Percentiles rank a stretch among this genome's conserved stretches.
Conservation (phyloP, 2,888 invertebrate genomes). For the Apocheima hispidaria region DNA sequence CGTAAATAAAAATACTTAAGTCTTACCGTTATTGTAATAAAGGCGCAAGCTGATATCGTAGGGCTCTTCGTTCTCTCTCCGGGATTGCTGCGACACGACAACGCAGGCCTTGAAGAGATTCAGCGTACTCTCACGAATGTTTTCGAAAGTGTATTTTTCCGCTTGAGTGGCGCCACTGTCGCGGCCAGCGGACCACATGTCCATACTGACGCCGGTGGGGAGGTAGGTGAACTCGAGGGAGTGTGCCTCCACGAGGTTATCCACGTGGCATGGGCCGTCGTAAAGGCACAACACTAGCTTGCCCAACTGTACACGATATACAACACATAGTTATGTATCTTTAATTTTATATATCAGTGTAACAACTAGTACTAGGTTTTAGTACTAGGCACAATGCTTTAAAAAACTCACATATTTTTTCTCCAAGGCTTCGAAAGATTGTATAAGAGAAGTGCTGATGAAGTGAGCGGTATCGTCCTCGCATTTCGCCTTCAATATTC, state of each 20-base stretch:
- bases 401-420: slow-evolving; percentile 73
- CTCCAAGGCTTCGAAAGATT: slow-evolving; percentile 77
- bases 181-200: slow-evolving; percentile 55
- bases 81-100: slow-evolving; percentile 56
- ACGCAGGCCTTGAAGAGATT: slow-evolving; percentile 61
- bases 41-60: slow-evolving; percentile 68
- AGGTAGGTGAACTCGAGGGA: slow-evolving; percentile 70
- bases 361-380: no score
- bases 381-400: not conserved
- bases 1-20: not conserved
- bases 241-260: slow-evolving; percentile 72
- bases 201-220: slow-evolving; percentile 60
- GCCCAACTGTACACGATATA: slow-evolving; percentile 56
- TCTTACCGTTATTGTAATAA: slow-evolving; percentile 74
- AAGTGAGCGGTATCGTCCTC: slow-evolving; percentile 70
- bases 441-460: slow-evolving; percentile 62
- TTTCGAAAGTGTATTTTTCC: slow-evolving; percentile 52
- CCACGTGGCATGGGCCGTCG: slow-evolving; percentile 62
- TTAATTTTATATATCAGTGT: no score
- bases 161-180: slow-evolving; percentile 42
- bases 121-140: slow-evolving; percentile 58
- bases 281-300: slow-evolving; percentile 75
- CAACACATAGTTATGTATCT: not conserved
- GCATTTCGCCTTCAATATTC: slow-evolving; percentile 68
- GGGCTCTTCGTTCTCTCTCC: slow-evolving; percentile 50